A percentile compares a stretch with the other conserved stretches of the same genome.
Conservation (phyloP, 2,797 vertebrate genomes). For the Sebastes trivittatus region DNA sequence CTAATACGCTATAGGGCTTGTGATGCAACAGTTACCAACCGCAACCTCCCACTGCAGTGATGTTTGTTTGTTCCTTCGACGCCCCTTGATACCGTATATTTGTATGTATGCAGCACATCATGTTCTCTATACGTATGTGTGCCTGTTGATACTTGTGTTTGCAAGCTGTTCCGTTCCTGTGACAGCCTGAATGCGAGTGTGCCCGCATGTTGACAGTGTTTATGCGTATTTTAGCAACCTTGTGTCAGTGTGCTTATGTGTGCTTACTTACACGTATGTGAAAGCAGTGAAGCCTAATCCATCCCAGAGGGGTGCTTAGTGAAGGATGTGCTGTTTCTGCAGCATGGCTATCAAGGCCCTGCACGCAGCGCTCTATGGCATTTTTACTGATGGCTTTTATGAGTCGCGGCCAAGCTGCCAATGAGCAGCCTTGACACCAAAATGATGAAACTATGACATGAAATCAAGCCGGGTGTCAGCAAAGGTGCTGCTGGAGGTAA, state of each 20-base stretch:
- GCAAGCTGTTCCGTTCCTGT: background rate
- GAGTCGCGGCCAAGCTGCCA: slow-evolving; percentile 46
- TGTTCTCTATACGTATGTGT: background rate
- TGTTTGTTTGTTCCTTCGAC: slow-evolving; percentile 52
- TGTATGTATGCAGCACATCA: slow-evolving; percentile 13
- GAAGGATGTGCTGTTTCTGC: slow-evolving; percentile 66
- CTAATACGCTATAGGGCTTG: slow-evolving; percentile 41
- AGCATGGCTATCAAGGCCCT: slow-evolving; percentile 52
- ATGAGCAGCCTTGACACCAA: slow-evolving; percentile 66
- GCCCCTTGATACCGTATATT: slow-evolving; percentile 6
- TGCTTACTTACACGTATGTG: slow-evolving; percentile 43
- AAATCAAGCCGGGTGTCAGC: slow-evolving; percentile 47
- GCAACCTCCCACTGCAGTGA: slow-evolving; percentile 40
- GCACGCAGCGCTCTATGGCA: slow-evolving; percentile 32
- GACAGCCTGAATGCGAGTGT: background rate
- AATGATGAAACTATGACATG: slow-evolving; percentile 71
- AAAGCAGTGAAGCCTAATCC: slow-evolving; percentile 58
- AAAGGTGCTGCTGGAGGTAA: background rate
- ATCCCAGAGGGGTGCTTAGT: slow-evolving; percentile 71
- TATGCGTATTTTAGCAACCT: slow-evolving; percentile 25
- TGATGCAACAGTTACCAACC: slow-evolving; percentile 71
- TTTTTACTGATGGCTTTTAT: slow-evolving; percentile 69
- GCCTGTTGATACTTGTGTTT: slow-evolving; percentile 13
- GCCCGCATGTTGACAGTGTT: slow-evolving; percentile 13
- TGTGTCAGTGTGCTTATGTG: slow-evolving; percentile 32